Evolutionary conservation across 2,888 invertebrate species (phyloP).

Genomic region (Hoplodrina blanda): DNA sequence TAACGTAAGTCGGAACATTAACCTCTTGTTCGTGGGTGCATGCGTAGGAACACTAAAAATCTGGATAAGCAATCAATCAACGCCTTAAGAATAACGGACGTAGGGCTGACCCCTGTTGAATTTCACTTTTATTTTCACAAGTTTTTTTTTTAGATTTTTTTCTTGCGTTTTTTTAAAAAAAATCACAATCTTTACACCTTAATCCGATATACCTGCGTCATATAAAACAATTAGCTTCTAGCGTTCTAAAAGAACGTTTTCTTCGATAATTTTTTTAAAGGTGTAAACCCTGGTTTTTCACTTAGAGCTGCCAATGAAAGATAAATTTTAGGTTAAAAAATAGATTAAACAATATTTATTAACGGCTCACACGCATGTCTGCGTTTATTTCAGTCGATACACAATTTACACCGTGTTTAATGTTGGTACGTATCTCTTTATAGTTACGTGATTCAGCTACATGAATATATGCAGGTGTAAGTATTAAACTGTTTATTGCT

Average conservation of each 20-base stretch:
- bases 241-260: too few species aligned
- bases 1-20: conserved; percentile 63
- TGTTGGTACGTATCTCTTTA: conserved; percentile 35
- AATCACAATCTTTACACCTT: too few species aligned
- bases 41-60: conserved; percentile 77
- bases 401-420: conserved; percentile 46
- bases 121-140: background rate
- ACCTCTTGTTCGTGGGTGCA: conserved; percentile 74
- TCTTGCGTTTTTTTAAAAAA: background rate
- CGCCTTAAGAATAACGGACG: conserved; percentile 46
- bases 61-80: conserved; percentile 75
- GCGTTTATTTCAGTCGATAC: conserved; percentile 41
- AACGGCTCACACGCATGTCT: conserved; percentile 34
- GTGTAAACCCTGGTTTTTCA: conserved; percentile 47
- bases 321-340: conserved; percentile 54
- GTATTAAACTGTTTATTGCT: conserved; percentile 30
- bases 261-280: too few species aligned
- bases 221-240: background rate
- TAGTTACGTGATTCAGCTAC: conserved; percentile 46
- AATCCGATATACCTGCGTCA: background rate
- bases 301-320: conserved; percentile 62
- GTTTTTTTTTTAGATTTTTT: background rate
- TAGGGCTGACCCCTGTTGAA: conserved; percentile 51
- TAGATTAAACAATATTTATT: conserved; percentile 43
- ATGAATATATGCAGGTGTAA: conserved; percentile 45